These are phyloP conservation scores for Rhopalosiphum maidis DNA, from an alignment of 1,140 invertebrate species.

Conservation along the genomic window DNA sequence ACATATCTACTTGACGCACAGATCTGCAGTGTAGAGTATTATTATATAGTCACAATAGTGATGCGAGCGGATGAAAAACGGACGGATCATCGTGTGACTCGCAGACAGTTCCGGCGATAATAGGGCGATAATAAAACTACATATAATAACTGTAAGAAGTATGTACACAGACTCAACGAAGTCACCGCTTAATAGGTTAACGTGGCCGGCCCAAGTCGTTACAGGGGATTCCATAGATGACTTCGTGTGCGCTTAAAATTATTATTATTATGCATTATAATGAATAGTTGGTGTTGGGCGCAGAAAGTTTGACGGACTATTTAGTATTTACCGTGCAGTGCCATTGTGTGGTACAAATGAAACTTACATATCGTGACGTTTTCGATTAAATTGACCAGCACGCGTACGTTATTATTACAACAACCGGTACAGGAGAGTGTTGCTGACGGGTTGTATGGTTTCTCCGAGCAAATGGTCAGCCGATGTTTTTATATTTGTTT, in stretches of 20 bases:
- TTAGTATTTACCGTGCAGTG: not conserved
- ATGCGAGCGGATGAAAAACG: not conserved
- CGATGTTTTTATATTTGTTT: not conserved
- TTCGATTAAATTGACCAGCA: conserved; percentile 1
- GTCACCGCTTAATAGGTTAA: not conserved
- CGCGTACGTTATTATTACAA: conserved; percentile 14
- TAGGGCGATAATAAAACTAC: not conserved
- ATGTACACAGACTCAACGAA: not conserved
- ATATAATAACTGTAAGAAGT: not conserved
- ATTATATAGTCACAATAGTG: not conserved
- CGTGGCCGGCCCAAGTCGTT: not conserved
- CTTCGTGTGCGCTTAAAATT: not conserved
- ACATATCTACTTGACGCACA: not conserved
- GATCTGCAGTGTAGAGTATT: not conserved
- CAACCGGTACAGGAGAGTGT: not conserved
- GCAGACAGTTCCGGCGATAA: not conserved
- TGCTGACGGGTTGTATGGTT: not conserved
- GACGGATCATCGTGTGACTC: not conserved
- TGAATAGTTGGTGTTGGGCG: not conserved
- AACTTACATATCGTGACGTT: not conserved
- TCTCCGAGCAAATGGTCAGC: not conserved
- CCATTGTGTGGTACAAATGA: not conserved
- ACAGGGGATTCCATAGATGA: not conserved
- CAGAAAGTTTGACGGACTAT: not conserved
- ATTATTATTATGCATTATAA: not conserved